Base-by-base conservation (phyloP, 2,113 vertebrate genomes). In the Brienomyrus longianalis region DNA sequence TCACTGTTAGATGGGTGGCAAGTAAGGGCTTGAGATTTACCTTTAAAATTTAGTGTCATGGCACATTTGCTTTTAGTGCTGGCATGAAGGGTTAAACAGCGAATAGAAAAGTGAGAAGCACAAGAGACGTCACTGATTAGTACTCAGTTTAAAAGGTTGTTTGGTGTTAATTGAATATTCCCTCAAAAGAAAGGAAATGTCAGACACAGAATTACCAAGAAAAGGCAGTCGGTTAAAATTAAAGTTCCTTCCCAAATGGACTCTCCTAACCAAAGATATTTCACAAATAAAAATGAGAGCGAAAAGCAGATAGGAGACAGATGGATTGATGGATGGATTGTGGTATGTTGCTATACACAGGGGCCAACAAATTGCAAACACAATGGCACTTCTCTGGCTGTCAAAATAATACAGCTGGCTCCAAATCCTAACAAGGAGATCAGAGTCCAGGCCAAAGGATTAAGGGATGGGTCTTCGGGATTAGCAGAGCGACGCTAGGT, bases 171-270 rank as follows among this genome's bases (percentile, higher is more conserved):
- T 66, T 86, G 45, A 86, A 85, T 86, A 70, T 35, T 23, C 27
- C 54, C 54, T 86, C 45, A 35, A 7, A 62, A 7, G 89, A 66
- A 86, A 11, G 15, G 35, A 89, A 86, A 89, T 89, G 89, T 83
- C 89, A 89, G 89, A 74, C 56, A 62, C 23, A 50, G 84, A 86
- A 19, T 39, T 31, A 51, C 11, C 48, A 27, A 77, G 66, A 50
- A 51, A 70, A 77, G 35, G 50, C 66, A 59, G 83, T 87, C 89
- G n/a, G 47, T 35, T 66, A 70, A 35, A 70, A 86, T 86, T 87
- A 66, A 87, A 84, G n/a, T 90, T 31, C 48, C n/a, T 66, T n/a
- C 31, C 84, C 56, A 89, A 89, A 86, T 86, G n/a, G 45, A 54
- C 51, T 62, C 13, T 45, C n/a, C 74, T 77, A 31, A 6, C 70